Evolutionary conservation across 2,113 vertebrate species (phyloP).

Genomic region (Hippocampus zosterae): DNA sequence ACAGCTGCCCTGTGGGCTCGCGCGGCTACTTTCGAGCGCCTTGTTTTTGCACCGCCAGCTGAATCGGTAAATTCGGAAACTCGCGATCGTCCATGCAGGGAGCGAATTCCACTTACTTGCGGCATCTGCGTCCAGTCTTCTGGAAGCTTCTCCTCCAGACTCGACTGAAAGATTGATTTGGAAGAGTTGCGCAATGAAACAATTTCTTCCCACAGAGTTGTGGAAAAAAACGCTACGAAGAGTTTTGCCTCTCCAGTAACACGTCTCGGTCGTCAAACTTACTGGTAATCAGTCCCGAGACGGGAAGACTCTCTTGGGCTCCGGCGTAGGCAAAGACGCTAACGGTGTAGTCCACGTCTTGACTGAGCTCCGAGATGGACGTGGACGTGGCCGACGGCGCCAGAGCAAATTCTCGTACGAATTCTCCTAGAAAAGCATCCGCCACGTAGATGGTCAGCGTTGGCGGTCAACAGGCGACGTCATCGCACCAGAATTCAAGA

Average conservation of each 20-base stretch:
- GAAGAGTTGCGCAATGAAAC: not conserved
- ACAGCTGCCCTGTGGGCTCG: too few relatives aligned
- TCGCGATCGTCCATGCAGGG: not conserved
- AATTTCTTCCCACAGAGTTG: not conserved
- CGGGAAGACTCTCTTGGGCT: constrained; percentile 83
- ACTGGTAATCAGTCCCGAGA: constrained; percentile 91
- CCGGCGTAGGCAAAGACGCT: constrained; percentile 79
- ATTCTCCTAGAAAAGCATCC: not conserved
- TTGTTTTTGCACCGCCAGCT: too few relatives aligned
- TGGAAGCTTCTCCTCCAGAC: constrained; percentile 50
- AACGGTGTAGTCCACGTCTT: constrained; percentile 84
- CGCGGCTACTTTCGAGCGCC: too few relatives aligned
- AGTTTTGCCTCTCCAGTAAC: too few relatives aligned
- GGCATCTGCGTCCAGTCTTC: constrained; percentile 50
- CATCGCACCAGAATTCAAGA: too few relatives aligned
- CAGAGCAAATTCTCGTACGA: constrained; percentile 79
- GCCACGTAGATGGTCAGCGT: too few relatives aligned
- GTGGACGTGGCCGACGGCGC: constrained; percentile 80
- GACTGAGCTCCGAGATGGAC: constrained; percentile 79
- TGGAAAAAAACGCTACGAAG: not conserved
- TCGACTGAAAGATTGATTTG: constrained; percentile 58
- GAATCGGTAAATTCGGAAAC: too few relatives aligned
- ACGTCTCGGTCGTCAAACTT: constrained; percentile 57
- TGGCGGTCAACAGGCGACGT: too few relatives aligned
- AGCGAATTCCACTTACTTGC: constrained; percentile 62